Conservation (phyloP, 2,797 vertebrate species). For the Pseudochirops corinnae region DNA sequence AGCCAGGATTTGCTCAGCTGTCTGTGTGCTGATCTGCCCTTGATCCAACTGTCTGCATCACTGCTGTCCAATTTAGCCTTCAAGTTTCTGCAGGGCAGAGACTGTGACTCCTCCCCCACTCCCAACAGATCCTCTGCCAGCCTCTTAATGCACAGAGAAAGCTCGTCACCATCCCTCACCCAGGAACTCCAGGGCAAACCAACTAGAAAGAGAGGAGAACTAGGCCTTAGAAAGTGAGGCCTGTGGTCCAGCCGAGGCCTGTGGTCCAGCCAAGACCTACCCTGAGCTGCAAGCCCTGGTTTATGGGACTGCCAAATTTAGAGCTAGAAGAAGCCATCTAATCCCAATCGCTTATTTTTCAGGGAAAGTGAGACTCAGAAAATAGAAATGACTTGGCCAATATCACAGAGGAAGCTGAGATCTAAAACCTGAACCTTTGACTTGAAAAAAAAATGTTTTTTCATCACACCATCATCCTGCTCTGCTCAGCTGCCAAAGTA, state of each 20-base stretch:
- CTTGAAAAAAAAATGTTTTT: not conserved
- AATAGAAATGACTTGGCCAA: not conserved
- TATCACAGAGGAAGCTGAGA: not conserved
- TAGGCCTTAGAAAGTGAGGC: not conserved
- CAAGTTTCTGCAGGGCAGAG: constrained; percentile 16
- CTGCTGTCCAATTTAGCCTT: constrained; percentile 56
- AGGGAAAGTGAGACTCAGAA: not conserved
- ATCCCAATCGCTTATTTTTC: not conserved
- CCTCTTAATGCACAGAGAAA: not conserved
- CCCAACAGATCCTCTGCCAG: not conserved
- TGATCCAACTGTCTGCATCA: constrained; percentile 62
- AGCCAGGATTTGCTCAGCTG: not conserved
- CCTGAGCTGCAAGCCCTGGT: not conserved
- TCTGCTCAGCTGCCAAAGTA: not conserved
- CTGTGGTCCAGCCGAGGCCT: not conserved
- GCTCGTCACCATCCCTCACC: not conserved
- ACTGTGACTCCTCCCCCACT: not conserved
- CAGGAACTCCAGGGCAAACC: not conserved
- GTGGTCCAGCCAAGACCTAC: not conserved
- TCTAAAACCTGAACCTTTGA: not conserved
- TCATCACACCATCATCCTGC: not conserved
- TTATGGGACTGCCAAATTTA: not conserved
- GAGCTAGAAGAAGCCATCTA: not conserved
- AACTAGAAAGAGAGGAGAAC: not conserved
- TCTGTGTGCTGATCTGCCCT: constrained; percentile 40